These are phyloP conservation scores for Montipora capitata DNA, from an alignment of 92 coral and sea anemone species.

Conservation along the genomic window DNA sequence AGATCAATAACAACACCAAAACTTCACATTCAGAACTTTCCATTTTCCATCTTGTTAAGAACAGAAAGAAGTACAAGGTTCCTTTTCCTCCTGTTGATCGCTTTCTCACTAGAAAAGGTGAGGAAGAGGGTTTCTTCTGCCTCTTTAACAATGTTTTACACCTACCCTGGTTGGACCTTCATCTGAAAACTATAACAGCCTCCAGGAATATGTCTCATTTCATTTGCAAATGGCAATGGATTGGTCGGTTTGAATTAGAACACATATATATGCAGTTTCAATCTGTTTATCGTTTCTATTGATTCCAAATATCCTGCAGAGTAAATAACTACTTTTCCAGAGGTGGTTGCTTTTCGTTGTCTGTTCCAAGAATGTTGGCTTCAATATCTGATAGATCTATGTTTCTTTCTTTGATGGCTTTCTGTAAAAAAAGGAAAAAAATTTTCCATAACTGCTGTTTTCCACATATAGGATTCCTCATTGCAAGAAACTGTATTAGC, in stretches of 20 bases:
- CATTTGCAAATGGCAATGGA: background rate
- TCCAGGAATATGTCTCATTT: background rate
- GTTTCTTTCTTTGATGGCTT: slow-evolving; percentile 95
- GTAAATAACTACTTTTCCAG: slow-evolving; percentile 15
- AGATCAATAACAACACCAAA: too few species aligned
- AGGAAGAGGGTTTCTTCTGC: background rate
- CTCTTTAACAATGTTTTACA: background rate
- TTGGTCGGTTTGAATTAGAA: background rate
- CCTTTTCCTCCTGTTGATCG: too few species aligned
- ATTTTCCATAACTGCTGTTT: background rate
- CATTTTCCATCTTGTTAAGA: too few species aligned
- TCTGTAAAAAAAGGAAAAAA: slow-evolving; percentile 43
- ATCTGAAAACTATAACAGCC: too few species aligned
- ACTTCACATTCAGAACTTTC: too few species aligned
- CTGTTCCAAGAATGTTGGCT: slow-evolving; percentile 90
- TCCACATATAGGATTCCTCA: too few species aligned
- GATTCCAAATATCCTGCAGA: background rate
- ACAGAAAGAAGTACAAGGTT: too few species aligned
- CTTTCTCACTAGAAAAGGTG: background rate
- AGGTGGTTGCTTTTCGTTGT: slow-evolving; percentile 92
- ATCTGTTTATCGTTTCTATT: background rate
- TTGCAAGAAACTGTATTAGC: too few species aligned
- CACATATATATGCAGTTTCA: background rate
- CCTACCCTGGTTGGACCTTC: background rate
- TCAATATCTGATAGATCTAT: slow-evolving; percentile 91